These are phyloP conservation scores for Cathartes aura DNA, from an alignment of 2,113 vertebrate species.

Conservation along the genomic window DNA sequence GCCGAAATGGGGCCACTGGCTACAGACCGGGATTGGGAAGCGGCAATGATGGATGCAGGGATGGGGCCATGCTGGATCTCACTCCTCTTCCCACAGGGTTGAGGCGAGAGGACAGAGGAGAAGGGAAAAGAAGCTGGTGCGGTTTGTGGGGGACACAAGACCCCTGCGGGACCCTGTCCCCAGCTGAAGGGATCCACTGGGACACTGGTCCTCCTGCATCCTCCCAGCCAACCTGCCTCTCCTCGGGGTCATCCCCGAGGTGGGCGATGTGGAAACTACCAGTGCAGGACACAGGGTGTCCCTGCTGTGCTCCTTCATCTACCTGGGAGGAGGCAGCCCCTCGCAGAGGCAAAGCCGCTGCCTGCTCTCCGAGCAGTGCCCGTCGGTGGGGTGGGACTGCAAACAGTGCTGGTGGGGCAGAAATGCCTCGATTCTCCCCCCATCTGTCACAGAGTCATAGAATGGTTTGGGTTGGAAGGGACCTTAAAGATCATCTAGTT, in stretches of 20 bases:
- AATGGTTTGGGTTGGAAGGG: no score
- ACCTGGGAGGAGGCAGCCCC: not conserved
- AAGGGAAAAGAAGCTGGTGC: not conserved
- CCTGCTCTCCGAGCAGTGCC: not conserved
- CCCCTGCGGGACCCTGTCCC: not conserved
- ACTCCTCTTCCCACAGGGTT: not conserved
- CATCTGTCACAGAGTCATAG: not conserved
- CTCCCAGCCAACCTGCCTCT: not conserved
- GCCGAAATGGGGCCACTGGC: not conserved
- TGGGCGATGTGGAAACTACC: not conserved
- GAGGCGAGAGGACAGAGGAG: not conserved
- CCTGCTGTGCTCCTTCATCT: not conserved
- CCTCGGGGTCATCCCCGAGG: not conserved
- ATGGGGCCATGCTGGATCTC: not conserved
- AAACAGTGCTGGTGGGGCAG: not conserved
- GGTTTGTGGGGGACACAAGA: not conserved
- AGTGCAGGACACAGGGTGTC: not conserved
- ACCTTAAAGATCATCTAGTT: no score
- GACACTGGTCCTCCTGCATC: not conserved
- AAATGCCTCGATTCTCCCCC: not conserved
- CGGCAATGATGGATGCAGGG: not conserved
- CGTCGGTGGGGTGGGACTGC: not conserved
- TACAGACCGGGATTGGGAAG: not conserved
- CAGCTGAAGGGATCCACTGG: not conserved
- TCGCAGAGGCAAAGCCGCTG: not conserved